A percentile compares a stretch with the other conserved stretches of the same genome.
Evolutionary conservation across 1,140 invertebrate species (phyloP).

Genomic region (Solen grandis): DNA sequence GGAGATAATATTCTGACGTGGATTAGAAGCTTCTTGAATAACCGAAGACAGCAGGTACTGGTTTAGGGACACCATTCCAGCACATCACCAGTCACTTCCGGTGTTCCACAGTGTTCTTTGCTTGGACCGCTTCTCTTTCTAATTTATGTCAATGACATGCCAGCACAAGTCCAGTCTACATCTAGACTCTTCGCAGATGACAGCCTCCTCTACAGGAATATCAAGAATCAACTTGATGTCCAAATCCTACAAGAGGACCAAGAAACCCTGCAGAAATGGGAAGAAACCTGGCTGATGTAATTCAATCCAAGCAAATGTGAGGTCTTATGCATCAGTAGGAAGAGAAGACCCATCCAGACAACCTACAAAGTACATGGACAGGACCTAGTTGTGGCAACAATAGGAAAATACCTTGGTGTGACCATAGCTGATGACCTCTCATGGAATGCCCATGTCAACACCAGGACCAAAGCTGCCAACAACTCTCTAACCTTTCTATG

Average conservation of each 20-base stretch:
- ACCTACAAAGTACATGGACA: too few relatives aligned
- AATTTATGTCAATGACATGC: conserved; percentile 56
- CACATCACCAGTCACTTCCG: conserved; percentile 2
- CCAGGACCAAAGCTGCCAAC: conserved; percentile 18
- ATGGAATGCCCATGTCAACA: background rate
- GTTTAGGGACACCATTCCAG: background rate
- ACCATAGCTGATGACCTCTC: background rate
- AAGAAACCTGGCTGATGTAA: conserved; percentile 40
- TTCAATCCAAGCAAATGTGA: conserved; percentile 50
- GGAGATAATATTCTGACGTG: too few relatives aligned
- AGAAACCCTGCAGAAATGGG: conserved; percentile 39
- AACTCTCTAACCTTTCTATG: conserved; percentile 23
- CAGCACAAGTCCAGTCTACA: conserved; percentile 41
- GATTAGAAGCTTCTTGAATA: background rate
- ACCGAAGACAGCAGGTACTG: background rate
- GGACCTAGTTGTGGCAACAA: background rate
- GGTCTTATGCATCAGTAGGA: conserved; percentile 28
- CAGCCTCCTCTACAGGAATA: conserved; percentile 29
- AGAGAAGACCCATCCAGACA: conserved; percentile 1
- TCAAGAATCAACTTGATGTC: background rate
- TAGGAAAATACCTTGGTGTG: conserved; percentile 24
- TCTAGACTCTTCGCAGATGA: conserved; percentile 56
- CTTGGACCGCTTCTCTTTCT: conserved; percentile 27
- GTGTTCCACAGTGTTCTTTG: conserved; percentile 3
- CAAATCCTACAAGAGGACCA: conserved; percentile 21